Conservation (phyloP, 2,797 vertebrate species). For the Chrysolophus pictus region DNA sequence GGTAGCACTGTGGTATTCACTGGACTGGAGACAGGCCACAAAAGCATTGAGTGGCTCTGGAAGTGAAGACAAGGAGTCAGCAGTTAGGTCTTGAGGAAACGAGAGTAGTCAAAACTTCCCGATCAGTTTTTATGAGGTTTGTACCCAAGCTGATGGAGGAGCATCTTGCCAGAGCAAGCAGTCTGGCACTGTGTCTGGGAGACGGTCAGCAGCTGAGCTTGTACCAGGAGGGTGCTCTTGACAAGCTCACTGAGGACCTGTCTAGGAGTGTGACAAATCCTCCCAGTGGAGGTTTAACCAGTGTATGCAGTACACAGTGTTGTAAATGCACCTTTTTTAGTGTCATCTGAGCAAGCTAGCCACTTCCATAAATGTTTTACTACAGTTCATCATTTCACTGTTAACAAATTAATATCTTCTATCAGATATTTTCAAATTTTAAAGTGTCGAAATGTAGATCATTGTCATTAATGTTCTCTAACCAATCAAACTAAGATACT, state of each 20-base stretch:
- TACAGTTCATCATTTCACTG: neutral
- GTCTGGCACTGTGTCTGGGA: neutral
- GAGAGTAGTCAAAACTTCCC: neutral
- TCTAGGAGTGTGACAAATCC: neutral
- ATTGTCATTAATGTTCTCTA: neutral
- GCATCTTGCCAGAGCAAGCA: neutral
- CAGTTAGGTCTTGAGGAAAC: neutral
- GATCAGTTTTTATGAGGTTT: neutral
- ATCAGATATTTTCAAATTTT: neutral
- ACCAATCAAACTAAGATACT: neutral
- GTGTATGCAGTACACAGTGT: rapidly evolving
- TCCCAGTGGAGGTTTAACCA: neutral
- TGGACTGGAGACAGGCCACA: neutral
- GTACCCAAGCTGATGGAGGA: neutral
- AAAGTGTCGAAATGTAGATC: neutral
- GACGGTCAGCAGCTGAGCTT: neutral
- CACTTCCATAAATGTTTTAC: neutral
- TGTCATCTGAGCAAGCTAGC: neutral
- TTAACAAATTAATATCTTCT: neutral
- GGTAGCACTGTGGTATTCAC: neutral
- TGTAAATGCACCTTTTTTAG: neutral
- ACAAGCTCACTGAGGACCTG: neutral
- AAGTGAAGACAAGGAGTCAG: neutral
- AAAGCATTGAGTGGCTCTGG: neutral
- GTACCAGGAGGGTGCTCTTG: neutral